Conservation (phyloP, 2,797 vertebrate genomes). For the Protonibea diacanthus region DNA sequence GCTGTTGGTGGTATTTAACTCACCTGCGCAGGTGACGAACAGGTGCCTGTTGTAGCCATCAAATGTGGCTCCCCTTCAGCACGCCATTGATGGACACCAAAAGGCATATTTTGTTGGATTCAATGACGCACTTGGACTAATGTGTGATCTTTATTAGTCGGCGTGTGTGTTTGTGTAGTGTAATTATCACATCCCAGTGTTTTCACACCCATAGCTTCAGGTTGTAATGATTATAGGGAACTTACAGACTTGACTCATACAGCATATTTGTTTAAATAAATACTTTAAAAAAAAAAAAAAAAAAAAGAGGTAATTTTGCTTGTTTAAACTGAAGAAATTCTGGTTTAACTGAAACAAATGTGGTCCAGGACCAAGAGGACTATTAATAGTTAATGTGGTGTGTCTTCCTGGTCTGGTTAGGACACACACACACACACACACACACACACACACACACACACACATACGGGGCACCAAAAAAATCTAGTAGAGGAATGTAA, state of each 20-base stretch:
- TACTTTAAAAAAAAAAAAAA: too few species aligned
- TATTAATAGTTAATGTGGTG: constrained; percentile 48
- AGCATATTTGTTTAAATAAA: constrained; percentile 1
- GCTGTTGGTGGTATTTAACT: too few species aligned
- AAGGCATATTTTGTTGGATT: background rate
- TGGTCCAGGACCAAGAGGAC: background rate
- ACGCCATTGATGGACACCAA: background rate
- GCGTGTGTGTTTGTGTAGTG: background rate
- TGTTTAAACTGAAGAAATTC: background rate
- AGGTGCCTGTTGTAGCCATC: constrained; percentile 48
- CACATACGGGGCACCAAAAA: background rate
- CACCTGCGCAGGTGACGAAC: constrained; percentile 72
- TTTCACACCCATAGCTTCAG: background rate
- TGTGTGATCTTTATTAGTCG: too few species aligned
- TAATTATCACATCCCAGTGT: background rate
- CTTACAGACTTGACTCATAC: background rate
- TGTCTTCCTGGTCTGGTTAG: constrained; percentile 24
- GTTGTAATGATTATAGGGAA: background rate
- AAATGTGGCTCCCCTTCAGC: background rate
- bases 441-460: background rate
- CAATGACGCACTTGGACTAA: background rate
- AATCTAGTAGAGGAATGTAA: background rate
- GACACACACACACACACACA: background rate
- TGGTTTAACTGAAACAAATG: constrained; percentile 12
- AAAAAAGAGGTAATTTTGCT: background rate